Evolutionary conservation across 2,113 vertebrate genomes (phyloP).

Genomic region (Neofelis nebulosa): DNA sequence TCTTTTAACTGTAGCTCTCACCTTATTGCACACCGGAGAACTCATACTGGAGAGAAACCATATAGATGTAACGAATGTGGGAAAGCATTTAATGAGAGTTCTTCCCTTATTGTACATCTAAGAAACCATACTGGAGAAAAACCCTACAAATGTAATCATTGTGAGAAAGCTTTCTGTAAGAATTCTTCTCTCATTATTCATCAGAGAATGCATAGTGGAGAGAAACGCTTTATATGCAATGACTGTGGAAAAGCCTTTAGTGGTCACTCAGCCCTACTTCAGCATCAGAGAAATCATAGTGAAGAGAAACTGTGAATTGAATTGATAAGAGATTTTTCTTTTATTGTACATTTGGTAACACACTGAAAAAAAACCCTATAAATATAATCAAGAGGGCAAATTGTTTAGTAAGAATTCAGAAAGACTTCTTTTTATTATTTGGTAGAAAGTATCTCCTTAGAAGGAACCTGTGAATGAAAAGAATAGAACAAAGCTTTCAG

Average conservation of each 20-base stretch:
- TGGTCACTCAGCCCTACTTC: constrained; percentile 71
- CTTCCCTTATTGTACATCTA: constrained; percentile 77
- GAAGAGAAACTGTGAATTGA: constrained; percentile 58
- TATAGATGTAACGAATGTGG: constrained; percentile 79
- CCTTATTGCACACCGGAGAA: constrained; percentile 77
- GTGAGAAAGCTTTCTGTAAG: constrained; percentile 80
- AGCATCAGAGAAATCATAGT: constrained; percentile 71
- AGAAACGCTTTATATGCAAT: constrained; percentile 75
- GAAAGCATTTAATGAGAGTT: constrained; percentile 80
- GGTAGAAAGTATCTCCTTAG: constrained; percentile 19
- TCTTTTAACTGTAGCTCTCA: constrained; percentile 80
- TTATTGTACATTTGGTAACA: not conserved
- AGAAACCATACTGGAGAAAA: constrained; percentile 81
- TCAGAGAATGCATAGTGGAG: constrained; percentile 78
- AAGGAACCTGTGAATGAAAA: constrained; percentile 34
- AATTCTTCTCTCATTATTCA: constrained; percentile 78
- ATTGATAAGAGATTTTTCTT: constrained; percentile 11
- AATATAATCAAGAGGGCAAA: not conserved
- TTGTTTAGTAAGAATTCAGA: constrained; percentile 14
- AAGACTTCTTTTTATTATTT: not conserved
- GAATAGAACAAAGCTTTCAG: not conserved
- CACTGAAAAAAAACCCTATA: not conserved
- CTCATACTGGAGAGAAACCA: constrained; percentile 78
- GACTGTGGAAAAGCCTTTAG: constrained; percentile 76
- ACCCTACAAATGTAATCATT: constrained; percentile 78